Percentiles rank a stretch among this genome's conserved stretches.
Evolutionary conservation across 2,888 invertebrate species (phyloP).

Genomic region (Agrilus mali): DNA sequence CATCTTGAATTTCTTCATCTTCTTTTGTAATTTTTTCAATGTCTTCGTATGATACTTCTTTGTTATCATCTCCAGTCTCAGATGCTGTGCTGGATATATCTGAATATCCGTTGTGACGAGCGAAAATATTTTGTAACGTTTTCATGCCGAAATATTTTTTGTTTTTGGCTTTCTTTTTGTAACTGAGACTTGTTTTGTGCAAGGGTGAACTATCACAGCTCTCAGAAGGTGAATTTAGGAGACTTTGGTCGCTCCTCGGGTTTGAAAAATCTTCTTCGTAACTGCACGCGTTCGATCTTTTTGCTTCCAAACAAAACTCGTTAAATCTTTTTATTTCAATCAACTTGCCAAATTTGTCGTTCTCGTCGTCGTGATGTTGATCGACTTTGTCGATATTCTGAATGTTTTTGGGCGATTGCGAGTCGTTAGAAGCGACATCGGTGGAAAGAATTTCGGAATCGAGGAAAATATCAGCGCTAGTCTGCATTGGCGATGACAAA

Average conservation of each 20-base stretch:
- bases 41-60: constrained; percentile 5
- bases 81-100: constrained; percentile 34
- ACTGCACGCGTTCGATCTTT: constrained; percentile 17
- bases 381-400: constrained; percentile 5
- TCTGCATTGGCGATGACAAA: constrained; percentile 37
- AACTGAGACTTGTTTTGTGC: constrained; percentile 35
- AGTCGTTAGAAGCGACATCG: constrained; percentile 32
- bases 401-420: constrained; percentile 30
- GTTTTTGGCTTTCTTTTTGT: constrained; percentile 35
- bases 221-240: constrained; percentile 27
- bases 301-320: constrained; percentile 17
- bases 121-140: constrained; percentile 34
- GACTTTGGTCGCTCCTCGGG: constrained; percentile 33
- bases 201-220: constrained; percentile 42
- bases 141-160: constrained; percentile 41
- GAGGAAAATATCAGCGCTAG: constrained; percentile 35
- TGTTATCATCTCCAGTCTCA: constrained; percentile 25
- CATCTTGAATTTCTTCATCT: not conserved
- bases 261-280: constrained; percentile 31
- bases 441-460: constrained; percentile 34
- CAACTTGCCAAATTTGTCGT: constrained; percentile 11
- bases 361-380: constrained; percentile 4
- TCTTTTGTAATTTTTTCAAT: constrained; percentile 11
- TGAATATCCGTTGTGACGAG: constrained; percentile 32
- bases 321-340: constrained; percentile 18